Percentiles rank a stretch among this genome's conserved stretches.
Conservation (phyloP, 2,888 invertebrate genomes). For the Liopterus haemorrhoidalis region DNA sequence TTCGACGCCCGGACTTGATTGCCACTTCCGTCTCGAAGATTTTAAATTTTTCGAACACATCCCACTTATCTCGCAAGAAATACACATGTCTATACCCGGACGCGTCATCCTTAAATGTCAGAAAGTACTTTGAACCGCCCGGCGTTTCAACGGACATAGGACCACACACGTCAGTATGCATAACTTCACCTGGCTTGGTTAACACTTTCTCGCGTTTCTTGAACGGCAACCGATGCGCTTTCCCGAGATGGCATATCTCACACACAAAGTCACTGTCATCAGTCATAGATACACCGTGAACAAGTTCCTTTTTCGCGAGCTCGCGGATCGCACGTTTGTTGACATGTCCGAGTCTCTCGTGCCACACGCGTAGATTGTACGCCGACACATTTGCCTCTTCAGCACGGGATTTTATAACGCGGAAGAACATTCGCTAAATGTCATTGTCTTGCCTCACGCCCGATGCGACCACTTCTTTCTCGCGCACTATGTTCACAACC, state of each 20-base stretch:
- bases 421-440: conserved; percentile 28
- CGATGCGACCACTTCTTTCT: conserved; percentile 21
- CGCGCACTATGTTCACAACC: conserved; percentile 13
- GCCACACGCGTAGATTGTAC: conserved; percentile 27
- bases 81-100: too few relatives aligned
- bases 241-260: conserved; percentile 31
- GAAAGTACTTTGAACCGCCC: too few relatives aligned
- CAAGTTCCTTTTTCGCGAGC: conserved; percentile 24
- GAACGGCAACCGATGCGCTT: conserved; percentile 25
- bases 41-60: too few relatives aligned
- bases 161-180: too few relatives aligned
- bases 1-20: too few relatives aligned
- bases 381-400: conserved; percentile 26
- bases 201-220: too few relatives aligned
- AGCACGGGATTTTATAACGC: conserved; percentile 8
- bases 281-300: conserved; percentile 23
- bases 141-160: too few relatives aligned
- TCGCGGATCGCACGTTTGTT: conserved; percentile 26
- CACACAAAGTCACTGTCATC: conserved; percentile 27
- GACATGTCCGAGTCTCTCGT: conserved; percentile 29
- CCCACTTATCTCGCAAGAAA: too few relatives aligned
- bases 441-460: conserved; percentile 27
- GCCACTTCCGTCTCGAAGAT: too few relatives aligned
- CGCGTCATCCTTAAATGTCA: too few relatives aligned
- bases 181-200: too few relatives aligned